Evolutionary conservation across 2,888 invertebrate species (phyloP), one percentile per base, ranked within the genome.

Genomic region (Leucozona laternaria): DNA sequence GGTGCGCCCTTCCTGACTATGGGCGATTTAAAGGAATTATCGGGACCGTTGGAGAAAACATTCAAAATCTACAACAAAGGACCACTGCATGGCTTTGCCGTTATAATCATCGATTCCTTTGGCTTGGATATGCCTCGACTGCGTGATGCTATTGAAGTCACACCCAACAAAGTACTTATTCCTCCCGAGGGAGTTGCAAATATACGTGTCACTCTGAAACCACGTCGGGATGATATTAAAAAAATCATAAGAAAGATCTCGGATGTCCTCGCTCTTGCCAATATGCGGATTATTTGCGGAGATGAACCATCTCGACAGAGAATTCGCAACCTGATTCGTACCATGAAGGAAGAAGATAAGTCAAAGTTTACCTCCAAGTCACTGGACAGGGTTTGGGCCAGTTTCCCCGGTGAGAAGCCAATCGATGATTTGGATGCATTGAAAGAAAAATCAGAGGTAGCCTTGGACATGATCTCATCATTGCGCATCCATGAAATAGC

Each of bases 1-100:
- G 94, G 94, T 4, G 93, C 93, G 80, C 93, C 94, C 85, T 95
- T 94, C 92, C 89, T 95, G 1, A 93, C 94, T 1, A 91, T 95
- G 53, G 95, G 95, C 10, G 93, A 93, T 88, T 89, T 95, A 0
- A 93, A 93, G 78, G 93, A 93, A 2, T 90, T 93, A 13, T 92
- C 92, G 31, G 90, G 89, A 4, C 89, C 92, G 2, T 89, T 95
- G 15, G 91, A 92, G 13, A 93, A 93, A 55, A 92, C 91, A 57
- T 93, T 95, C 73, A 91, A 90, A 48, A 90, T 95, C 3, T 93
- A 93, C 88, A 95, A 95, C 89, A 93, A 90, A 20, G 95, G 95
- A 0, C 93, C 94, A 40, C 89, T 95, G 11, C 91, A 93, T 15
- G 93, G 94, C 1, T 95, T 95, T 88, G 93, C 93, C 0, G 88